phyloP scores from a whole-genome alignment of 2,113 vertebrate species.

The Cairina moschata region DNA sequence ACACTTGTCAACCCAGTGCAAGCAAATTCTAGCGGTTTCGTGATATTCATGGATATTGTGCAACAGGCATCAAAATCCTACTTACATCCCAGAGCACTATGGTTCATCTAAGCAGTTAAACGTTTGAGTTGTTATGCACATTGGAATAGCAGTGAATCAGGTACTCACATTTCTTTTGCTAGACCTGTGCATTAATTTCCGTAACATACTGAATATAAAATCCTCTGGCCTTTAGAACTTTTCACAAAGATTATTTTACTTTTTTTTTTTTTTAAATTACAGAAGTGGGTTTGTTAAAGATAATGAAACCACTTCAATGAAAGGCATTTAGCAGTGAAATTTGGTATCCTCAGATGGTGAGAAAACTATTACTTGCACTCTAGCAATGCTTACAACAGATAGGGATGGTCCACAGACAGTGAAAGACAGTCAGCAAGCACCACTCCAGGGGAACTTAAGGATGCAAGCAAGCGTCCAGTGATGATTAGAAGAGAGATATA shows the following conservation, averaged over 20 bases:
- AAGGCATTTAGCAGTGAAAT: neutral
- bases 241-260: neutral
- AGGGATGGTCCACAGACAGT: neutral
- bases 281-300: neutral
- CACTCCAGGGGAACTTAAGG: neutral
- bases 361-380: neutral
- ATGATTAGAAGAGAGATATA: slow-evolving; percentile 11
- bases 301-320: neutral
- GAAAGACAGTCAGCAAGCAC: neutral
- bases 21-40: slow-evolving; percentile 16
- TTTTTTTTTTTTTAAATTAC: neutral
- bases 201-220: neutral
- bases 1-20: slow-evolving; percentile 35
- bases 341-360: neutral
- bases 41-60: neutral
- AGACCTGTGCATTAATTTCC: neutral
- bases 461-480: neutral
- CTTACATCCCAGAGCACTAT: neutral
- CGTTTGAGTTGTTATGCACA: neutral
- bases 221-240: neutral
- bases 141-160: neutral
- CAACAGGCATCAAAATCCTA: slow-evolving; percentile 16
- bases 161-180: neutral
- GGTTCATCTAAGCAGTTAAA: neutral
- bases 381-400: neutral